A percentile compares a stretch with the other conserved stretches of the same genome.
Conservation (phyloP, 35 echinoderm and acorn worm species). For the Anneissia japonica region DNA sequence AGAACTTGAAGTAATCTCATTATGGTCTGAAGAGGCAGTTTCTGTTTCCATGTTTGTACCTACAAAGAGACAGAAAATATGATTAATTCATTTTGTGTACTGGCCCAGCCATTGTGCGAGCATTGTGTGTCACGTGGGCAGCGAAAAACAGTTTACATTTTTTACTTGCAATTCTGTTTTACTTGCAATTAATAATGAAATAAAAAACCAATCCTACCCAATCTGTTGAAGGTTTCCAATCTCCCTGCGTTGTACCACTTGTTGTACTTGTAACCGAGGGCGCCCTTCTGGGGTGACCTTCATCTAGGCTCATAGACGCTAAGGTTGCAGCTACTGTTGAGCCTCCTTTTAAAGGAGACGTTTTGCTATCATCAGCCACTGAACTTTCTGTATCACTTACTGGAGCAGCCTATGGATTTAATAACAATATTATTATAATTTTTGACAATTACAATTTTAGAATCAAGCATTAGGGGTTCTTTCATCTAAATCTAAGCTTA, state of each 20-base stretch:
- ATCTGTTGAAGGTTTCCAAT: constrained; percentile 79
- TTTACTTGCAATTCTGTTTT: too few species aligned
- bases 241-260: constrained; percentile 34
- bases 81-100: not conserved
- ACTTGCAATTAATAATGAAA: too few species aligned
- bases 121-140: too few species aligned
- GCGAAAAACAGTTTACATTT: too few species aligned
- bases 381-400: constrained; percentile 89
- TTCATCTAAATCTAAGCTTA: too few species aligned
- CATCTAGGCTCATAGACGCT: not conserved
- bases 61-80: constrained; percentile 15
- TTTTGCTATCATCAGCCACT: constrained; percentile 57
- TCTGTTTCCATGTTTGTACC: constrained; percentile 99
- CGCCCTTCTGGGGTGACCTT: constrained; percentile 13
- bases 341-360: not conserved
- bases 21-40: constrained; percentile 94
- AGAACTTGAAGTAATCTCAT: constrained; percentile 91
- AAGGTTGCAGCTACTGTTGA: not conserved
- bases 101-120: too few species aligned
- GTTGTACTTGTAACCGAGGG: constrained; percentile 54
- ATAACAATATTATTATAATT: not conserved
- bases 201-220: constrained; percentile 55
- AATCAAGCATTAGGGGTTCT: too few species aligned
- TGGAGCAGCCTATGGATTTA: not conserved
- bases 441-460: not conserved